Evolutionary conservation across 2,888 invertebrate species (phyloP).

Genomic region (Cephonodes hylas): DNA sequence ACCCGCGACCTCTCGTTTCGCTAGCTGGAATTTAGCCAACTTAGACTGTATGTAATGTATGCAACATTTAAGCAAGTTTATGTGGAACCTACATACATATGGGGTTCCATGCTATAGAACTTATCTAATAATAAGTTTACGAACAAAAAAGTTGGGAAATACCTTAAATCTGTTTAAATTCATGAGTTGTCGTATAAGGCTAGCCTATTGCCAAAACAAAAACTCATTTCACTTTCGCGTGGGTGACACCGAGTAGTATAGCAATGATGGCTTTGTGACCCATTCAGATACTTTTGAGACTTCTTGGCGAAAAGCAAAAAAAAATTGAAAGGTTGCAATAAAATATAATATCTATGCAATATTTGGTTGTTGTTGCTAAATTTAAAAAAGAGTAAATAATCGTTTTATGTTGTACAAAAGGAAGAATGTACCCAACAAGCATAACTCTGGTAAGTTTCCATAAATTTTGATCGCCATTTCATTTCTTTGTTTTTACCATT

Average conservation of each 20-base stretch:
- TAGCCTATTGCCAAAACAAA: conserved; percentile 57
- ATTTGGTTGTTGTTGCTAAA: neutral
- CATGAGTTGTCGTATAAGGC: conserved; percentile 42
- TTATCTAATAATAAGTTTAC: no score
- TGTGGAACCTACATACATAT: no score
- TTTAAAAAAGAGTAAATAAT: neutral
- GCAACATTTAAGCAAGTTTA: no score
- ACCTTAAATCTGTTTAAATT: conserved; percentile 26
- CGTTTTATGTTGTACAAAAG: no score
- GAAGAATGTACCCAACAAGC: neutral
- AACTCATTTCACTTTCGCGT: conserved; percentile 54
- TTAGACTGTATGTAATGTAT: no score
- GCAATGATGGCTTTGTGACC: conserved; percentile 40
- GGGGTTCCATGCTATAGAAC: no score
- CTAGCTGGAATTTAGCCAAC: no score
- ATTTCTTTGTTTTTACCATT: no score
- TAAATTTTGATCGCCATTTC: neutral
- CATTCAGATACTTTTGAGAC: conserved; percentile 53
- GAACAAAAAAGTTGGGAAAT: conserved; percentile 35
- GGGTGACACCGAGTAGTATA: conserved; percentile 57
- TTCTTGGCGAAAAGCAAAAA: conserved; percentile 38
- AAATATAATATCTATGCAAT: neutral
- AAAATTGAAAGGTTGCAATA: neutral
- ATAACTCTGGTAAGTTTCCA: neutral
- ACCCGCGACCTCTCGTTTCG: no score